Conservation (phyloP, 2,113 vertebrate species). For the Paratilapia polleni region DNA sequence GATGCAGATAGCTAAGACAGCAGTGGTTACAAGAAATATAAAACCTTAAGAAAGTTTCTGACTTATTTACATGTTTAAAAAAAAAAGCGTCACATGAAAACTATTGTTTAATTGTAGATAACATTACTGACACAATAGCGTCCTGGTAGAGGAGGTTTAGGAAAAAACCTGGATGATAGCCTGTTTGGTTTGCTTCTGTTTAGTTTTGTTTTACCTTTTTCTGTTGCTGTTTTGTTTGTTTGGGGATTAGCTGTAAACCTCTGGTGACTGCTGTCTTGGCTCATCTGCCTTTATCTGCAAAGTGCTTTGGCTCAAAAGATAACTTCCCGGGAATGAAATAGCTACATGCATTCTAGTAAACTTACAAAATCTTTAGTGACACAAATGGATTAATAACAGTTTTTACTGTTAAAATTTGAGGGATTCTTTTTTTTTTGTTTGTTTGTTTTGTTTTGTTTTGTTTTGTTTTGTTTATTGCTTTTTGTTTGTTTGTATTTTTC, state of each 20-base stretch:
- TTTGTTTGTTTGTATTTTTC: background rate
- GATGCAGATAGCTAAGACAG: background rate
- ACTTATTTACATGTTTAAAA: background rate
- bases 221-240: background rate
- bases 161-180: background rate
- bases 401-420: background rate
- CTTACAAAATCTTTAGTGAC: background rate
- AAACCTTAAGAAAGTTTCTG: background rate
- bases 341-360: background rate
- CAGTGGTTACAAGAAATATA: background rate
- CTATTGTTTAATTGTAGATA: background rate
- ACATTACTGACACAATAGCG: background rate
- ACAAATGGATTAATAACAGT: background rate
- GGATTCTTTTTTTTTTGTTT: background rate
- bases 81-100: background rate
- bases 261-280: background rate
- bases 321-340: background rate
- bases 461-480: too few relatives aligned
- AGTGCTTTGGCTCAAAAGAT: background rate
- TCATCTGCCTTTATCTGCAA: background rate
- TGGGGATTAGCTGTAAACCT: background rate
- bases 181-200: background rate
- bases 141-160: background rate
- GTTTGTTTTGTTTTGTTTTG: too few relatives aligned
- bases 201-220: background rate